These are phyloP conservation scores for Poeciliopsis occidentalis DNA, from an alignment of 2,113 vertebrate species.

Conservation along the genomic window DNA sequence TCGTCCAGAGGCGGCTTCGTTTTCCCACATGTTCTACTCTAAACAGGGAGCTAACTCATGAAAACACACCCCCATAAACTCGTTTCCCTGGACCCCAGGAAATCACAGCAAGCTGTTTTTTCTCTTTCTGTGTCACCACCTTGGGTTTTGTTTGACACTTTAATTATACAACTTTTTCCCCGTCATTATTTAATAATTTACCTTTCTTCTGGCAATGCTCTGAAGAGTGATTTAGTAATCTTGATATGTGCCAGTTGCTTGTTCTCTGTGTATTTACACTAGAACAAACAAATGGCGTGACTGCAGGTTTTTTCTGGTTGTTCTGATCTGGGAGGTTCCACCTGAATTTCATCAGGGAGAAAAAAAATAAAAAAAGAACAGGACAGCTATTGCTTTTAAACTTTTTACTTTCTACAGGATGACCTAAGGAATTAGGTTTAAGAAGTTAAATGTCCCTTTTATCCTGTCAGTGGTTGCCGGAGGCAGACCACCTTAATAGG, in stretches of 20 bases:
- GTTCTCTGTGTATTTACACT: slow-evolving; percentile 3
- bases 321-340: background rate
- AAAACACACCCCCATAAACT: slow-evolving; percentile 19
- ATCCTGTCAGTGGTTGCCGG: slow-evolving; percentile 62
- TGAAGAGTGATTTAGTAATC: slow-evolving; percentile 4
- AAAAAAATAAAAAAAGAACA: background rate
- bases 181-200: slow-evolving; percentile 3
- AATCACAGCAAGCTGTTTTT: slow-evolving; percentile 28
- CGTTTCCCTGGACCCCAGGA: slow-evolving; percentile 19
- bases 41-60: slow-evolving; percentile 37
- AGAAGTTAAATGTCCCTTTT: slow-evolving; percentile 51
- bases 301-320: slow-evolving; percentile 14
- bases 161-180: slow-evolving; percentile 21
- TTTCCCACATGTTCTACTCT: slow-evolving; percentile 61
- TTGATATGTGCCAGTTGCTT: slow-evolving; percentile 18
- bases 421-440: background rate
- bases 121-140: slow-evolving; percentile 20
- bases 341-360: background rate
- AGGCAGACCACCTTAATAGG: slow-evolving; percentile 68
- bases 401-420: slow-evolving; percentile 6
- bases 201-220: slow-evolving; percentile 3
- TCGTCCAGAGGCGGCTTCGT: slow-evolving; percentile 51
- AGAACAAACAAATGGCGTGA: slow-evolving; percentile 5
- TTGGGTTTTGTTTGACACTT: slow-evolving; percentile 40
- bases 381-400: background rate